Evolutionary conservation across 2,888 invertebrate species (phyloP), one percentile per base, ranked within the genome.

Genomic region (Amiota communis): DNA sequence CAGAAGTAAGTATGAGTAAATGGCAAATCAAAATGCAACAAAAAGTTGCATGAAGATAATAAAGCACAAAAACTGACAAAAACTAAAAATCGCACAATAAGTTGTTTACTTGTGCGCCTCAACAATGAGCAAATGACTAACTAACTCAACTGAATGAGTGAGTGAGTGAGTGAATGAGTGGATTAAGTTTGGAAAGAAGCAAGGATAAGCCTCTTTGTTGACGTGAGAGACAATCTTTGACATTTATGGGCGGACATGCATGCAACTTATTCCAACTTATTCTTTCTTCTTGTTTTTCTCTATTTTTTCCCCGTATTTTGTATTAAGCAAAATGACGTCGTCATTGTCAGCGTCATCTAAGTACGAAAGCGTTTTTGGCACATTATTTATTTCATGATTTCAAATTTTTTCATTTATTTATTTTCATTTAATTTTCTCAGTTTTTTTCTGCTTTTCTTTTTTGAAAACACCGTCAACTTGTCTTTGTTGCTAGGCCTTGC

Each of bases 191-290:
- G 64, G 63, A 51, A 20, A 11, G 17, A 8, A 12, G 51, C 70
- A 70, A 70, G 20, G 56, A n/a, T 36, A 56, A 36, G 61, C 23
- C 69, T 67, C 59, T 6, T 36, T 36, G 36, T 36, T 36, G 81
- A 79, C 80, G 85, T 85, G 86, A 85, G 36, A 36, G 86, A 86
- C 86, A 86, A 83, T 84, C 79, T 82, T 82, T 83, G 83, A 85
- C 83, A 86, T 83, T 76, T 83, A 83, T 82, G 86, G 86, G 83
- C 86, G 83, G 83, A 83, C 83, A 83, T 82, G 82, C 59, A 48
- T 61, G 69, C 67, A 72, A 20, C 68, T 72, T 36, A 36, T 36
- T 36, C 36, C 36, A 36, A 36, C 36, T 36, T 36, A 36, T 6
- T 6, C 36, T 6, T 6, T 36, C 36, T 36, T 36, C 36, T 36